Base-by-base conservation (phyloP, 2,797 vertebrate genomes). In the Myripristis murdjan region DNA sequence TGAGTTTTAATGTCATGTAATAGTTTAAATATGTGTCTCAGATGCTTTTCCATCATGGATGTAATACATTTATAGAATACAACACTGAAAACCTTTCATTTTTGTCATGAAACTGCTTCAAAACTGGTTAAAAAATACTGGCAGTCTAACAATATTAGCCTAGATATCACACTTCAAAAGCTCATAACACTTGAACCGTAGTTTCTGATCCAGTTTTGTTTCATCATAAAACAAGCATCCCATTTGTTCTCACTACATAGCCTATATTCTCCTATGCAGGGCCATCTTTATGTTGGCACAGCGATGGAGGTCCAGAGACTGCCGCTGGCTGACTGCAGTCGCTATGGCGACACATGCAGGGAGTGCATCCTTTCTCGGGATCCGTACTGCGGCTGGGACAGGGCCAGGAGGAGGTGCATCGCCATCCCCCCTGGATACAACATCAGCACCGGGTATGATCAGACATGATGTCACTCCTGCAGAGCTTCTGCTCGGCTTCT, bases 311-410 rank as follows among this genome's bases (percentile, higher is more conserved):
- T 95, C 33, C 95, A 95, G 85, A 90, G 94, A 5, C 80, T 96
- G 72, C 92, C 88, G 0, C 83, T 96, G 83, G 95, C 95, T 22
- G 93, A 95, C 83, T 96, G 95, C 11, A 35, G 87, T 82, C 93
- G 93, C 72, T 96, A 96, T 75, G 94, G 94, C 10, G 81, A 94
- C 91, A 95, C 88, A 0, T 96, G 95, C 77, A 83, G 91, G 53
- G 94, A 94, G 66, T 96, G 95, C 86, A 92, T 95, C 53, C 93
- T 95, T 4, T 91, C 93, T 43, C 79, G 93, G 37, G 92, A 94
- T 70, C 94, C 95, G 0, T 95, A 94, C 70, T 96, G 95, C 52
- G 93, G 92, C 18, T 93, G 95, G 94, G 93, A 96, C 56, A n/a
- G 55, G n/a, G 73, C 80, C 64, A 90, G 81, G 65, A 92, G 90